Base-by-base conservation (phyloP, 2,113 vertebrate genomes). In the Lepidothrix coronata region DNA sequence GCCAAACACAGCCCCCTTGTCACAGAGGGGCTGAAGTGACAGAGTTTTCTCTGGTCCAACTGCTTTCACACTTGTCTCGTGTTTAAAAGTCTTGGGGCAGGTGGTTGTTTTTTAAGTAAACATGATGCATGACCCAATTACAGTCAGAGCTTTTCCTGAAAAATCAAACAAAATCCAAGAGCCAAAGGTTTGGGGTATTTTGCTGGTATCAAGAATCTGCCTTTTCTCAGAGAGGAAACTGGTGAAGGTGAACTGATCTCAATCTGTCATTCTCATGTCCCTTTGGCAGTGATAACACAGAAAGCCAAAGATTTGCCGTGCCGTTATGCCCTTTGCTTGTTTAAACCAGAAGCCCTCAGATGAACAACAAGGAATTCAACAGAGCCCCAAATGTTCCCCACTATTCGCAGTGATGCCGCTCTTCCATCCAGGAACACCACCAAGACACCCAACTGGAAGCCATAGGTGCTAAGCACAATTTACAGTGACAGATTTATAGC, bases 401-500 rank as follows among this genome's bases (percentile, higher is more conserved):
- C n/a, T 2, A 8, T 57, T 33, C 74, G 78, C 92, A 57, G 66
- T 5, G 8, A 43, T 71, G 37, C 44, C 48, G 68, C 78, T 88
- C 59, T 74, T 82, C 75, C 39, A 39, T 25, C 25, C 52, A 79
- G 74, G 75, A 58, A 78, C 59, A 67, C 24, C 59, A 55, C 33
- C 43, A 62, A 65, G 74, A 90, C 95, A 87, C 84, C 75, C 89
- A 84, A 37, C 44, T 87, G 89, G 74, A 96, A 96, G 80, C 62
- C 15, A 4, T 27, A 96, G 87, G 66, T 96, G 85, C 78, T 93
- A 46, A 61, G 41, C 33, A 91, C 85, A 93, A 93, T 94, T 95
- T 91, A 94, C 27, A 6, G 35, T 73, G 96, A 91, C 81, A 57
- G 51, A 15, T 95, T 95, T 96, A 96, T 59, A 78, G 75, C 76